These are phyloP conservation scores for Acronicta psi DNA, from an alignment of 2,888 invertebrate species.

Conservation along the genomic window DNA sequence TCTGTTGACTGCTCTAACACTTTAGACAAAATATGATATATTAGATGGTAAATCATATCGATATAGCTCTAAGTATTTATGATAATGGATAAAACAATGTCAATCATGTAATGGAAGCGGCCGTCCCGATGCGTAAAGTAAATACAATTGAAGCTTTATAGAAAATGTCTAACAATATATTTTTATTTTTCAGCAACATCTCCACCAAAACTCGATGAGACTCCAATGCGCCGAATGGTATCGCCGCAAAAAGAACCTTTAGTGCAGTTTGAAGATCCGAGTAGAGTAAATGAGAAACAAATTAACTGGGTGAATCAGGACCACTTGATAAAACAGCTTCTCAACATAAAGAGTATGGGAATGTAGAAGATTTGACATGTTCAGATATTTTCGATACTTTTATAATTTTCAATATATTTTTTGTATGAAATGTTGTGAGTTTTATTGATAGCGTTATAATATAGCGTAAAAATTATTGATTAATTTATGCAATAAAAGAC, in stretches of 20 bases:
- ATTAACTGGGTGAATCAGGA: conserved; percentile 58
- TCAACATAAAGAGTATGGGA: conserved; percentile 68
- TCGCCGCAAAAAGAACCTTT: conserved; percentile 43
- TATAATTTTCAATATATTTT: conserved; percentile 50
- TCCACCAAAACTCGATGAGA: conserved; percentile 5
- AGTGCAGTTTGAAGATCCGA: conserved; percentile 60
- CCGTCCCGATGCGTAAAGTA: too few species aligned
- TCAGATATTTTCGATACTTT: conserved; percentile 46
- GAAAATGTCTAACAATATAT: neutral
- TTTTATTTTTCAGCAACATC: conserved; percentile 33
- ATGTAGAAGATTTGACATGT: conserved; percentile 31
- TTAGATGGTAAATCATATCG: too few species aligned
- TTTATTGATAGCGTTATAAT: neutral
- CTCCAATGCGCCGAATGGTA: conserved; percentile 22
- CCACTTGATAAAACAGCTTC: conserved; percentile 68
- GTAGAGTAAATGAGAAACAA: conserved; percentile 16
- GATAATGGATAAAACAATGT: too few species aligned
- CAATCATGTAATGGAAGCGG: too few species aligned
- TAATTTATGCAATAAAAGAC: too few species aligned
- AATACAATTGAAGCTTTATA: neutral
- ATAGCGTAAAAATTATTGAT: too few species aligned
- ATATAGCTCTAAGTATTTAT: too few species aligned
- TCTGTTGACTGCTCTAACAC: too few species aligned
- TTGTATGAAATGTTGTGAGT: conserved; percentile 27
- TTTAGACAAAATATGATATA: too few species aligned